phyloP scores from a whole-genome alignment of 1,140 invertebrate species.

The Drosophila takahashii region DNA sequence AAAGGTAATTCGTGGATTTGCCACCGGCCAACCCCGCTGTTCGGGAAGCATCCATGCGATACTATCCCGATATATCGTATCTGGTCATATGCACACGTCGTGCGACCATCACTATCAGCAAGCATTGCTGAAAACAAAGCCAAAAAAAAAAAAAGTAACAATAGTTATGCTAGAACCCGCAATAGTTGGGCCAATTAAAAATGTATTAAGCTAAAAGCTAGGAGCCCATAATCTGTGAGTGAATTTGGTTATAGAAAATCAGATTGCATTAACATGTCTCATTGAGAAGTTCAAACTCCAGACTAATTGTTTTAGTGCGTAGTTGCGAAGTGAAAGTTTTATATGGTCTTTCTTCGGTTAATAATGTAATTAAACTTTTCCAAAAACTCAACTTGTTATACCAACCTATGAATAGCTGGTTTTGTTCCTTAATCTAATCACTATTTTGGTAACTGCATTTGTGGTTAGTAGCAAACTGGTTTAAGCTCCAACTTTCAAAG shows the following conservation, averaged over 20 bases:
- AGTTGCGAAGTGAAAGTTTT: conserved; percentile 13
- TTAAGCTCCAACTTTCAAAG: not conserved
- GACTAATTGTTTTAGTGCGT: not conserved
- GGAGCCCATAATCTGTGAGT: not conserved
- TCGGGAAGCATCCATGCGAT: too few species aligned
- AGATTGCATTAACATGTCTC: not conserved
- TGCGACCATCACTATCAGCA: too few species aligned
- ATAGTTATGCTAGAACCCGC: conserved; percentile 22
- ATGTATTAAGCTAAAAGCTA: conserved; percentile 8
- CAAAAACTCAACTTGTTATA: not conserved
- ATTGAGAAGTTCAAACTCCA: not conserved
- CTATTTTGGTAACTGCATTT: not conserved
- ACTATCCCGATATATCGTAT: too few species aligned
- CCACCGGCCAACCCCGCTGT: too few species aligned
- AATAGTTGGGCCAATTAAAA: conserved; percentile 6
- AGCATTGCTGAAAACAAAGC: too few species aligned
- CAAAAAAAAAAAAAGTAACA: too few species aligned
- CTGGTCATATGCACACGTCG: too few species aligned
- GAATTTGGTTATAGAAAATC: not conserved
- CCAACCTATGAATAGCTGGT: not conserved
- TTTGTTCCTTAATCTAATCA: not conserved
- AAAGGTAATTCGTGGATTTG: too few species aligned
- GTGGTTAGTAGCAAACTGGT: not conserved
- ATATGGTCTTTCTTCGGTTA: not conserved
- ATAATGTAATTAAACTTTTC: not conserved